Percentiles rank a stretch among this genome's conserved stretches.
Evolutionary conservation across 2,888 invertebrate genomes (phyloP).

Genomic region (Eristalis intricaria): DNA sequence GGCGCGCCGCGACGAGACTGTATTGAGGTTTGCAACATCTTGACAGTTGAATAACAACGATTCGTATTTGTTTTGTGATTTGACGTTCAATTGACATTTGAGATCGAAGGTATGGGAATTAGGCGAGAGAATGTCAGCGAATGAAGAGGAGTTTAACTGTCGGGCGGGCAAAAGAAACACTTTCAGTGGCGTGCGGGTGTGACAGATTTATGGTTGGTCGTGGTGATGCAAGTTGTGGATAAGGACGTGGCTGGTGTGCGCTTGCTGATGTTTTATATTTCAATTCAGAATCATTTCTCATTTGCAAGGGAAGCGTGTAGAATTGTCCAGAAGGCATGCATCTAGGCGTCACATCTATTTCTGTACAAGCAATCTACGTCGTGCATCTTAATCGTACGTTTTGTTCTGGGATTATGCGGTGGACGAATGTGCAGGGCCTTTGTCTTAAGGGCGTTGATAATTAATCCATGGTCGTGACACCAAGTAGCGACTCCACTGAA

Average conservation of each 20-base stretch:
- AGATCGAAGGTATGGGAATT: slow-evolving; percentile 48
- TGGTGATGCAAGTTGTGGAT: not conserved
- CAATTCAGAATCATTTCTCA: too few relatives aligned
- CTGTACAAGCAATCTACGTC: too few relatives aligned
- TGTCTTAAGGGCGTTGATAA: too few relatives aligned
- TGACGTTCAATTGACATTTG: slow-evolving; percentile 63
- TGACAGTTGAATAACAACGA: slow-evolving; percentile 17
- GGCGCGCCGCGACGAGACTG: not conserved
- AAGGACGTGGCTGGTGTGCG: not conserved
- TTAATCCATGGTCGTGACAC: too few relatives aligned
- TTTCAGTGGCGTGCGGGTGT: not conserved
- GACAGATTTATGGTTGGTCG: not conserved
- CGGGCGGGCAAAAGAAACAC: not conserved
- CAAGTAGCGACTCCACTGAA: too few relatives aligned
- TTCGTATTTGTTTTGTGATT: slow-evolving; percentile 32
- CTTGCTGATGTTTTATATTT: too few relatives aligned
- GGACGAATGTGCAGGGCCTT: too few relatives aligned
- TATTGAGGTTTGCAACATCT: not conserved
- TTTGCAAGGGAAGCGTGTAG: too few relatives aligned
- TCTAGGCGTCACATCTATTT: too few relatives aligned
- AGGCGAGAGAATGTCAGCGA: slow-evolving; percentile 42
- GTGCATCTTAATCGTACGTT: too few relatives aligned
- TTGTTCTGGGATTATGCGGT: too few relatives aligned
- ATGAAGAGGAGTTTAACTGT: not conserved
- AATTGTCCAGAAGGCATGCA: too few relatives aligned